These are phyloP conservation scores for Caenorhabditis zanzibari DNA, from an alignment of 2,888 invertebrate species.

Conservation along the genomic window DNA sequence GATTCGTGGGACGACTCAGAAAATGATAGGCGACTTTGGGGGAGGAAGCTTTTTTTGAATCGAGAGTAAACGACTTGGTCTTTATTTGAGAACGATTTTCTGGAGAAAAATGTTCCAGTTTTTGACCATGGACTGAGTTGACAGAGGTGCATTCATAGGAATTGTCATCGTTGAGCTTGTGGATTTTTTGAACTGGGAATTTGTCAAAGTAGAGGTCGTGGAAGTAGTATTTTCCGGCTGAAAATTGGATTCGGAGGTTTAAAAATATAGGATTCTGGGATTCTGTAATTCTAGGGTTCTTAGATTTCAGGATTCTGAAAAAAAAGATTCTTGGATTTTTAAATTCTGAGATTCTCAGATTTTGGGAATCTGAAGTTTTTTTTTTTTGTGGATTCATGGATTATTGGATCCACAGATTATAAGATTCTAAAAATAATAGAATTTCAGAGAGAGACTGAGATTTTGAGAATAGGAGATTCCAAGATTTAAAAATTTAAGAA, in stretches of 20 bases:
- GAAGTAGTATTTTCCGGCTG: background rate
- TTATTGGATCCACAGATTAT: too few species aligned
- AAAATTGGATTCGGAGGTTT: background rate
- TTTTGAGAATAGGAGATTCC: too few species aligned
- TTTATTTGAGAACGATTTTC: background rate
- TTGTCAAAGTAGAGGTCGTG: slow-evolving; percentile 3
- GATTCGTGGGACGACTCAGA: slow-evolving; percentile 4
- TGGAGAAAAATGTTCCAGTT: background rate
- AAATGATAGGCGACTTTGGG: slow-evolving; percentile 29
- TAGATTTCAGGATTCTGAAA: too few species aligned
- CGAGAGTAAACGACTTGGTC: too few species aligned
- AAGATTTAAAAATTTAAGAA: too few species aligned
- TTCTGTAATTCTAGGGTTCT: too few species aligned
- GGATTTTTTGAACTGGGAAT: background rate
- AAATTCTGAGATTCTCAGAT: background rate
- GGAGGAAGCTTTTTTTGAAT: background rate
- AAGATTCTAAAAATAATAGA: too few species aligned
- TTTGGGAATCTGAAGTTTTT: too few species aligned
- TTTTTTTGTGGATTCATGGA: too few species aligned
- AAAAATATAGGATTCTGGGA: background rate
- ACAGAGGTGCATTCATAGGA: slow-evolving; percentile 17
- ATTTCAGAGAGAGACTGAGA: too few species aligned
- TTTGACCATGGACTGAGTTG: slow-evolving; percentile 16
- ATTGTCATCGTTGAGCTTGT: background rate
- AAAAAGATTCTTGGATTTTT: background rate